Evolutionary conservation across 2,113 vertebrate genomes (phyloP).

Genomic region (Lota lota): DNA sequence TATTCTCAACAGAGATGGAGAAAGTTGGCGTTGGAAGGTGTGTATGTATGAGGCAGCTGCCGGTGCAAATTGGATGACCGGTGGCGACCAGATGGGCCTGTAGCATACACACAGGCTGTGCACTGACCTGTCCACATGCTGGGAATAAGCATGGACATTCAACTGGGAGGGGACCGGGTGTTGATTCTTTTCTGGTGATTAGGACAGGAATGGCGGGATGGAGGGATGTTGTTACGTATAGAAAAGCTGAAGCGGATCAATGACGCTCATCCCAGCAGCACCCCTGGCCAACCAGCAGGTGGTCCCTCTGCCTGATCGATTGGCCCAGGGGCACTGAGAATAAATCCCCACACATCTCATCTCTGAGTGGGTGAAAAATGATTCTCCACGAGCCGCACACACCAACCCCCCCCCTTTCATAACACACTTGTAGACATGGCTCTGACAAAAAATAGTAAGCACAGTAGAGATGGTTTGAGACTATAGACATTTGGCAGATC

Average conservation of each 20-base stretch:
- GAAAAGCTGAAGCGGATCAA: neutral
- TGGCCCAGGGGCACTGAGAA: neutral
- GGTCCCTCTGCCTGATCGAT: neutral
- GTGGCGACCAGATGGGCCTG: slow-evolving; percentile 2
- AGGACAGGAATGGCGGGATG: neutral
- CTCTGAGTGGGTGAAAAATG: neutral
- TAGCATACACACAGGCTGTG: neutral
- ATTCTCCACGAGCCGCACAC: neutral
- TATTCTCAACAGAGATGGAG: neutral
- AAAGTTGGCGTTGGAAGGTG: neutral
- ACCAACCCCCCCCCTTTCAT: neutral
- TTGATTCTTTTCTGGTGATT: neutral
- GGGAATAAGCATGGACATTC: neutral
- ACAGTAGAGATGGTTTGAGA: neutral
- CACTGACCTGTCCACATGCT: neutral
- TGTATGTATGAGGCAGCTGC: slow-evolving; percentile 3
- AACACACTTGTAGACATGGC: no score
- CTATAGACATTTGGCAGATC: no score
- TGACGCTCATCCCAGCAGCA: neutral
- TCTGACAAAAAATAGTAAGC: neutral
- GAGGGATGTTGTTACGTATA: neutral
- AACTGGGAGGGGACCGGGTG: neutral
- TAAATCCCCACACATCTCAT: neutral
- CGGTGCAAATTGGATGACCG: neutral
- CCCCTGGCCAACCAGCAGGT: neutral